Percentiles rank a stretch among this genome's conserved stretches.
Evolutionary conservation across 2,888 invertebrate species (phyloP).

Genomic region (Podotricha telesiphe): DNA sequence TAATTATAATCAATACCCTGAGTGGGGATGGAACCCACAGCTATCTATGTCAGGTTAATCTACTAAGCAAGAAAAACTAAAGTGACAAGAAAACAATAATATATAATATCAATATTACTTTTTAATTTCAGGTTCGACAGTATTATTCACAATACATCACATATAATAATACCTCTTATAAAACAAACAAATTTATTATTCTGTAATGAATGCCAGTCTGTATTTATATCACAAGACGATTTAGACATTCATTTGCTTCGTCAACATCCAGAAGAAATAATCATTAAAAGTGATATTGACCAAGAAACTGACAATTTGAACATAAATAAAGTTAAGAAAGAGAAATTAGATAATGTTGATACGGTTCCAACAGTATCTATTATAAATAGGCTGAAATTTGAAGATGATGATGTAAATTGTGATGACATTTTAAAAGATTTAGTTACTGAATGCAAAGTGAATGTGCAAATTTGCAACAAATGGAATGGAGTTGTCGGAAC

Average conservation of each 20-base stretch:
- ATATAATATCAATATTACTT: not conserved
- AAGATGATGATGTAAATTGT: conserved; percentile 22
- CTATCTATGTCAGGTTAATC: too few relatives aligned
- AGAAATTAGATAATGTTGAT: not conserved
- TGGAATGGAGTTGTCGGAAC: not conserved
- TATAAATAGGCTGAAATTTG: conserved; percentile 32
- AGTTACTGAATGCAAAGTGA: conserved; percentile 24
- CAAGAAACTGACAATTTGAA: not conserved
- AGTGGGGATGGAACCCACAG: too few relatives aligned
- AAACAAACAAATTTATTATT: conserved; percentile 30
- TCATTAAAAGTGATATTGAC: not conserved
- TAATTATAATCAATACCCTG: too few relatives aligned
- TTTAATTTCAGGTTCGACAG: conserved; percentile 42
- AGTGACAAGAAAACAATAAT: too few relatives aligned
- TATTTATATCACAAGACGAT: conserved; percentile 30
- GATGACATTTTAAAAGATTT: conserved; percentile 20
- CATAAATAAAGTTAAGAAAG: not conserved
- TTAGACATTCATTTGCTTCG: conserved; percentile 27
- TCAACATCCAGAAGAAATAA: conserved; percentile 27
- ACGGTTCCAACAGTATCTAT: not conserved
- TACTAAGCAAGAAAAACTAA: too few relatives aligned
- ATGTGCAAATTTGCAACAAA: conserved; percentile 11
- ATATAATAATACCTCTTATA: conserved; percentile 46
- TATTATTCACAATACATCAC: conserved; percentile 43
- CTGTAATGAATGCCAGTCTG: conserved; percentile 34